A percentile compares a stretch with the other conserved stretches of the same genome.
Evolutionary conservation across 2,113 vertebrate genomes (phyloP).

Genomic region (Agapornis roseicollis): DNA sequence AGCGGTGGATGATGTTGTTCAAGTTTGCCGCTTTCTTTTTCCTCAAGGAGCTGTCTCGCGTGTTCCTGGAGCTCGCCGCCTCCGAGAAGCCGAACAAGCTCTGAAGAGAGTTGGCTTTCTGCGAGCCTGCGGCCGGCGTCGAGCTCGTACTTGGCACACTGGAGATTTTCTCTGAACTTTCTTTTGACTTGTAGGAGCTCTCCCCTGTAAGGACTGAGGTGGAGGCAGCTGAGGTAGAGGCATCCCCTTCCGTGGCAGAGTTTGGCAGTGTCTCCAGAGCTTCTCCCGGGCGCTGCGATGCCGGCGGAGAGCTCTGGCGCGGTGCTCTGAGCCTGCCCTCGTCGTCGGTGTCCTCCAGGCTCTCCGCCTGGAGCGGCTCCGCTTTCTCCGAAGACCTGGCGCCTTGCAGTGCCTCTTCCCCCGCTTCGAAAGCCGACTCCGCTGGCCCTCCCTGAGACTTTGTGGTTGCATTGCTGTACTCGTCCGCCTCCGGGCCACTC

Average conservation of each 20-base stretch:
- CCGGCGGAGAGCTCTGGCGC: conserved; percentile 59
- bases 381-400: conserved; percentile 66
- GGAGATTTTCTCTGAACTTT: conserved; percentile 71
- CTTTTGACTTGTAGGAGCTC: conserved; percentile 72
- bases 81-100: conserved; percentile 91
- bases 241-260: conserved; percentile 77
- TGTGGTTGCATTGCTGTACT: conserved; percentile 76
- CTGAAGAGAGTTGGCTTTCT: conserved; percentile 78
- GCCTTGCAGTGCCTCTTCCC: conserved; percentile 74
- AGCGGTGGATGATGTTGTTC: conserved; percentile 97
- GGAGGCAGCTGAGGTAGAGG: conserved; percentile 85
- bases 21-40: conserved; percentile 98
- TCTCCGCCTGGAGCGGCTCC: conserved; percentile 58
- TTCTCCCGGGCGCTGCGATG: conserved; percentile 62
- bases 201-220: conserved; percentile 68
- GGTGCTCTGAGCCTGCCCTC: conserved; percentile 69
- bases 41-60: conserved; percentile 93
- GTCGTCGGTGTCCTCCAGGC: conserved; percentile 75
- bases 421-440: conserved; percentile 73
- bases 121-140: conserved; percentile 59
- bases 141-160: conserved; percentile 87
- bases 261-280: conserved; percentile 71
- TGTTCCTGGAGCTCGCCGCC: conserved; percentile 84
- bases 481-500: conserved; percentile 80
- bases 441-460: conserved; percentile 83